Conservation (phyloP, 2,888 invertebrate species). For the Caradrina clavipalpis region DNA sequence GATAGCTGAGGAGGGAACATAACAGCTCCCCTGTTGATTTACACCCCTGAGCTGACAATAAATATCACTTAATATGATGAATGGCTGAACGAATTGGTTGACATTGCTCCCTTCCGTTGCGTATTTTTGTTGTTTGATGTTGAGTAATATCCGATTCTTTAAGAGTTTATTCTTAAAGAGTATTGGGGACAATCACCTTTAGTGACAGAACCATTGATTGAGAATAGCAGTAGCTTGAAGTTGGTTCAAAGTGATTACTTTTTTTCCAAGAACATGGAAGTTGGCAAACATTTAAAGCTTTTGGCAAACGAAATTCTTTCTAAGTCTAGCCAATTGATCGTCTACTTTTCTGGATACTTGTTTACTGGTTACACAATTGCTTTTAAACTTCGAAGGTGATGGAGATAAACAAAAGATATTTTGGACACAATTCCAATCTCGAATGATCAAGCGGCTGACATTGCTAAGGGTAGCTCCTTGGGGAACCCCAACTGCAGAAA, state of each 20-base stretch:
- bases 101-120: constrained; percentile 73
- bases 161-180: constrained; percentile 18
- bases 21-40: constrained; percentile 48
- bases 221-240: background rate
- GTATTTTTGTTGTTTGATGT: constrained; percentile 60
- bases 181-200: constrained; percentile 1
- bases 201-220: constrained; percentile 10
- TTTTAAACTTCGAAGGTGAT: background rate
- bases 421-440: constrained; percentile 6
- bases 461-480: background rate
- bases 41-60: constrained; percentile 68
- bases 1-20: constrained; percentile 29
- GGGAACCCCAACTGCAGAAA: background rate
- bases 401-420: background rate
- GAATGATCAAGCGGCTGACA: background rate
- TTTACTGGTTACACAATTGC: background rate
- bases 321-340: background rate
- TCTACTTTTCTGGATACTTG: background rate
- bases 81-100: constrained; percentile 73
- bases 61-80: constrained; percentile 78
- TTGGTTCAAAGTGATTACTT: background rate
- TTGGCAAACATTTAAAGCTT: background rate
- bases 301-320: background rate
- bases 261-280: background rate
- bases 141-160: constrained; percentile 40